Conservation (phyloP, 2,113 vertebrate species). For the Arenaria interpres region DNA sequence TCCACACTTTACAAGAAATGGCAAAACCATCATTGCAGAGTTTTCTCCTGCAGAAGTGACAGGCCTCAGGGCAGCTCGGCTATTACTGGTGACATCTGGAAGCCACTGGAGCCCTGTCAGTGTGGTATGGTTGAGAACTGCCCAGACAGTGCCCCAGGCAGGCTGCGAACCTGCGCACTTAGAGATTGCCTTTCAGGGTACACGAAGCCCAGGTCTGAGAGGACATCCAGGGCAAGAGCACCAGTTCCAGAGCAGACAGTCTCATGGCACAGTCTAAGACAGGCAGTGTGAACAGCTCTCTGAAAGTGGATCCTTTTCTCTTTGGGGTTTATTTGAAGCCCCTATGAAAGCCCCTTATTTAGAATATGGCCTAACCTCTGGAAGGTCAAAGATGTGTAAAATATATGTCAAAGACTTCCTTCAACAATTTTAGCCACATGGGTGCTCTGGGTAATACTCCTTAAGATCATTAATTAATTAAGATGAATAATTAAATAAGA, state of each 20-base stretch:
- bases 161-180: background rate
- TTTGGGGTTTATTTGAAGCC: background rate
- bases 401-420: accelerated
- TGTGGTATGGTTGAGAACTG: background rate
- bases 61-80: background rate
- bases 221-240: background rate
- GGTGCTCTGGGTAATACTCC: background rate
- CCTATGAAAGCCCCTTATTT: background rate
- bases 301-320: background rate
- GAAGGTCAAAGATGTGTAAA: background rate
- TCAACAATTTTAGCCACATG: background rate
- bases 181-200: background rate
- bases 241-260: background rate
- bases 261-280: background rate
- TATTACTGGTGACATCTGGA: background rate
- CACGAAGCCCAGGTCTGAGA: background rate
- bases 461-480: background rate
- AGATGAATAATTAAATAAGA: background rate
- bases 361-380: background rate
- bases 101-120: background rate
- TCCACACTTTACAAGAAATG: background rate
- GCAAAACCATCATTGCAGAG: background rate
- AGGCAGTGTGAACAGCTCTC: background rate
- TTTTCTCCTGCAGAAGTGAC: background rate
- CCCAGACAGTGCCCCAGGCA: background rate